Percentiles rank a stretch among this genome's conserved stretches.
Conservation (phyloP, 2,888 invertebrate genomes). For the Philaethria dido region DNA sequence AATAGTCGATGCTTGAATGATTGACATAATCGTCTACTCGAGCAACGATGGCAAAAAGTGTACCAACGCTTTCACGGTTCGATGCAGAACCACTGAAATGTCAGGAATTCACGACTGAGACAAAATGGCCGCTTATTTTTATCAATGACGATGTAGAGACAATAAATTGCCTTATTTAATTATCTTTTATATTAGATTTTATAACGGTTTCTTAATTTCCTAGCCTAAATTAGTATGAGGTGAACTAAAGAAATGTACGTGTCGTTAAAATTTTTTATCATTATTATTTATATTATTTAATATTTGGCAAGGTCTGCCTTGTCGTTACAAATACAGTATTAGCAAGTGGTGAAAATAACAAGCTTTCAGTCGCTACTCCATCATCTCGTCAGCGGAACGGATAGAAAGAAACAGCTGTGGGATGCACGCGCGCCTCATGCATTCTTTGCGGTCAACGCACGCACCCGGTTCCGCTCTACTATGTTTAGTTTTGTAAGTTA, state of each 20-base stretch:
- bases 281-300: background rate
- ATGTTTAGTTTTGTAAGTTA: slow-evolving; percentile 43
- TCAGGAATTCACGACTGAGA: slow-evolving; percentile 46
- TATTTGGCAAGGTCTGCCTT: background rate
- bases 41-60: slow-evolving; percentile 38
- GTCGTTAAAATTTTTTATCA: background rate
- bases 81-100: slow-evolving; percentile 41
- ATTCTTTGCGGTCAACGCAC: slow-evolving; percentile 76
- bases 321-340: background rate
- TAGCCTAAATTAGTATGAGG: background rate
- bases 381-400: slow-evolving; percentile 43
- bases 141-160: background rate
- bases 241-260: background rate
- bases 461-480: slow-evolving; percentile 50
- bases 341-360: slow-evolving; percentile 13
- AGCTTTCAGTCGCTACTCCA: slow-evolving; percentile 31
- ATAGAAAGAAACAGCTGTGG: slow-evolving; percentile 62
- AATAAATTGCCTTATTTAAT: slow-evolving; percentile 5
- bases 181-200: background rate
- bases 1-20: slow-evolving; percentile 29
- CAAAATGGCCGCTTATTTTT: slow-evolving; percentile 34
- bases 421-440: slow-evolving; percentile 57
- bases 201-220: background rate
- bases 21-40: slow-evolving; percentile 41
- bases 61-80: slow-evolving; percentile 42